Evolutionary conservation across 2,113 vertebrate species (phyloP).

Genomic region (Lampris megalopsis): DNA sequence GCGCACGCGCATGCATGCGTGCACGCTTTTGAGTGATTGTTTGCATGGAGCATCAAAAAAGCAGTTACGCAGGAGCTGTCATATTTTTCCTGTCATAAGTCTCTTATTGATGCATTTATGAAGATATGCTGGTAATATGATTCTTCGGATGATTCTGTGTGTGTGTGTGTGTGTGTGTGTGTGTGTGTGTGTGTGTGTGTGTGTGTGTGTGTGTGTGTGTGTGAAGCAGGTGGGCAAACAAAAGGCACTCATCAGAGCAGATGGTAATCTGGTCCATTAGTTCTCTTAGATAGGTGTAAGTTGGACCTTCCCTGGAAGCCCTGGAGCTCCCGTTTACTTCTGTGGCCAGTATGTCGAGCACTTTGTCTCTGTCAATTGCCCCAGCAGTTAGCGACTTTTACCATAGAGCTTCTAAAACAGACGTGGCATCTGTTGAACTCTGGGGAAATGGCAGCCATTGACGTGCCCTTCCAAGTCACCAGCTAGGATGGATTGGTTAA

Average conservation of each 20-base stretch:
- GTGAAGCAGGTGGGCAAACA: slow-evolving; percentile 39
- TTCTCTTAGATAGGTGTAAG: slow-evolving; percentile 67
- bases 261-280: slow-evolving; percentile 76
- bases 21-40: too few relatives aligned
- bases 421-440: slow-evolving; percentile 72
- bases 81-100: too few relatives aligned
- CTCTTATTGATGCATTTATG: too few relatives aligned
- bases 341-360: slow-evolving; percentile 35
- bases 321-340: slow-evolving; percentile 59
- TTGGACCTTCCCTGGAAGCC: slow-evolving; percentile 72
- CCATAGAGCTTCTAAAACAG: slow-evolving; percentile 69
- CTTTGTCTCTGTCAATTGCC: slow-evolving; percentile 63
- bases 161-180: background rate
- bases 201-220: slow-evolving; percentile 7
- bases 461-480: slow-evolving; percentile 53
- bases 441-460: slow-evolving; percentile 62
- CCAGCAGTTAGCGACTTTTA: slow-evolving; percentile 69
- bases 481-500: slow-evolving; percentile 54
- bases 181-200: slow-evolving; percentile 17
- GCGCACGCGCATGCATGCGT: too few relatives aligned
- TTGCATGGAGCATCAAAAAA: too few relatives aligned
- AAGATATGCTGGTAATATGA: too few relatives aligned
- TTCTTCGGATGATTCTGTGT: background rate
- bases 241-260: slow-evolving; percentile 66
- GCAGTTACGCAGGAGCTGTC: too few relatives aligned